Evolutionary conservation across 2,888 invertebrate species (phyloP), one percentile per base, ranked within the genome.

Genomic region (Drosophila colorata): DNA sequence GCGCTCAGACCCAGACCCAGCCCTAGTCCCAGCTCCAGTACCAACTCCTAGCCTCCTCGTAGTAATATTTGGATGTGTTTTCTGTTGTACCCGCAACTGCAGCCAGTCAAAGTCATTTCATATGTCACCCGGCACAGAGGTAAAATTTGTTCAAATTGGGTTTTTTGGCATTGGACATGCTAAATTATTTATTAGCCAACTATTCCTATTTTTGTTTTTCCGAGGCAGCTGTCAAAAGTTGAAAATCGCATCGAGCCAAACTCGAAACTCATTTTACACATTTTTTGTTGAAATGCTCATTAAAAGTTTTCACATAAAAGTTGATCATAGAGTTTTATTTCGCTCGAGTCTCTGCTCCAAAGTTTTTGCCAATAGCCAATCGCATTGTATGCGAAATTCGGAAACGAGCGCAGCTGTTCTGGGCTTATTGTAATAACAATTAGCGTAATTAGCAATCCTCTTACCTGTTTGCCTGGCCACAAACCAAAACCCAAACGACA

Each of bases 231-330:
- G 20, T 37, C 14, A 51, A 69, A 58, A 51, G 64, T 71, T 31
- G 2, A 35, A 41, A 58, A 37, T 59, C 16, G 28, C 16, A 20
- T 23, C 13, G 35, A n/a, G 16, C 51, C 41, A 51, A 49, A 61
- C 38, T 63, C 23, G 16, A 64, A 64, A 56, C 77, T 63, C 57
- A 44, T 73, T 63, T 80, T 65, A 65, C 55, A 61, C 64, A 73
- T 33, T 67, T 80, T 73, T 59, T 49, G 65, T 60, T 59, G 52
- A 77, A 80, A 69, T 71, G 66, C 88, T 87, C 82, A 85, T 83
- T 87, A 81, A 85, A 83, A 87, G 82, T 87, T 83, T 81, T 73
- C 53, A 16, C 63, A 73, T 78, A 60, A 76, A 76, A 71, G 59
- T 84, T 80, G 43, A 49, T 59, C 47, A 69, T 46, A 6, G 77